Conservation (phyloP, 2,888 invertebrate genomes). For the Heliconius aoede region DNA sequence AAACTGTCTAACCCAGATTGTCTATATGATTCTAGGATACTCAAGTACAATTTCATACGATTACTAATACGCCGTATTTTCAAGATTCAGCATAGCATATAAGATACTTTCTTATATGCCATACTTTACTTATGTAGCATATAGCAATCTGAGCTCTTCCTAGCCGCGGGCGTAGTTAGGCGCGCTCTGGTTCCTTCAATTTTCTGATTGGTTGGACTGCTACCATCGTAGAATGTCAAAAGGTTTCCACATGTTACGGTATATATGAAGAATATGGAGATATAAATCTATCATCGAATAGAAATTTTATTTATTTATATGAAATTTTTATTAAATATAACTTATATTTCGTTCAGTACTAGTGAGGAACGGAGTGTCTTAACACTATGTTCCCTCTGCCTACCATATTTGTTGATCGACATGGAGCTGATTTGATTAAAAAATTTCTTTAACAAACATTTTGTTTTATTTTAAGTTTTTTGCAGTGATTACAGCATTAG, state of each 20-base stretch:
- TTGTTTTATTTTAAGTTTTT: too few species aligned
- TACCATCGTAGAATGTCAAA: conserved; percentile 28
- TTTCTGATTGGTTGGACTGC: conserved; percentile 40
- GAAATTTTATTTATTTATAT: neutral
- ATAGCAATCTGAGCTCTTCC: conserved; percentile 17
- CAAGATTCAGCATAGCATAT: neutral
- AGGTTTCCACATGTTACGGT: conserved; percentile 7
- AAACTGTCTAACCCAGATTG: neutral
- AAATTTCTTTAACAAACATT: too few species aligned
- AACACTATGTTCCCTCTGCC: too few species aligned
- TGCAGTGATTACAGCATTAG: too few species aligned
- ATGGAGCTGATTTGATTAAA: too few species aligned
- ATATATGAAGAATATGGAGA: neutral
- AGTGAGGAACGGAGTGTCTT: too few species aligned
- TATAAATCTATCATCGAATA: conserved; percentile 6
- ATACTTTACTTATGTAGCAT: neutral
- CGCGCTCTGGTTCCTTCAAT: conserved; percentile 39
- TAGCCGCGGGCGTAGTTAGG: conserved; percentile 25
- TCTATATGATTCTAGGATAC: neutral
- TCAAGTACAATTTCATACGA: conserved; percentile 5
- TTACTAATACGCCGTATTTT: conserved; percentile 1
- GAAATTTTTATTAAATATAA: neutral
- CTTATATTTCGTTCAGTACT: neutral
- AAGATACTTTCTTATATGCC: neutral
- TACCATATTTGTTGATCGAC: too few species aligned